Base-by-base conservation (phyloP, 2,113 vertebrate genomes). In the Galbula dea region DNA sequence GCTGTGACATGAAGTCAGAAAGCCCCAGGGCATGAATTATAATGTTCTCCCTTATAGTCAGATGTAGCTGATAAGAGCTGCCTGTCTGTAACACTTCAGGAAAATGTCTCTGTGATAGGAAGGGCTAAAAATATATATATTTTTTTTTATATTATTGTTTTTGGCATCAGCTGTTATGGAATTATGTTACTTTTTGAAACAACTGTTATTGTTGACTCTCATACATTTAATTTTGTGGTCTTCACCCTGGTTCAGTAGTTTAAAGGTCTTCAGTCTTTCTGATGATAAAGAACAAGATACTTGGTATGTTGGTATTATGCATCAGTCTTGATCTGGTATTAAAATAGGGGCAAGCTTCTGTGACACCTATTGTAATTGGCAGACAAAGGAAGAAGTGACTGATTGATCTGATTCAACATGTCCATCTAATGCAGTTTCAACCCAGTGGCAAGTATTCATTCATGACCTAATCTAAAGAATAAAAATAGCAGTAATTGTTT, bases 401-500 rank as follows among this genome's bases (percentile, higher is more conserved):
- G 62, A 54, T 65, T 52, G 27, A 39, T 54, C 29, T 75, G 26
- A 75, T 75, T 95, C 30, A 83, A 75, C 48, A 2, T 24, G 67
- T 46, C 66, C 66, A 19, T 41, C 59, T 80, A 29, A 19, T 84
- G 11, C 63, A 73, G 6, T 72, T 88, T 27, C 39, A 73, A 52
- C 41, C 29, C 52, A 85, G n/a, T 57, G 23, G 55, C 69, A 87
- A 74, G 22, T 79, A 59, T 66, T 87, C 48, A 41, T 74, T 36
- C 9, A 3, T 48, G 73, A 83, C 52, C n/a, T 9, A 14, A 15
- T 88, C n/a, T 51, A 68, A 55, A 59, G 77, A 52, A 65, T 80
- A 73, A 90, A 88, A 93, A 90, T 71, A 62, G 52, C 37, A 88
- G 65, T 51, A 78, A 89, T 41, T 89, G 34, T 88, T 89, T 90